phyloP scores from a whole-genome alignment of 2,797 vertebrate genomes.

The Typhlichthys subterraneus region DNA sequence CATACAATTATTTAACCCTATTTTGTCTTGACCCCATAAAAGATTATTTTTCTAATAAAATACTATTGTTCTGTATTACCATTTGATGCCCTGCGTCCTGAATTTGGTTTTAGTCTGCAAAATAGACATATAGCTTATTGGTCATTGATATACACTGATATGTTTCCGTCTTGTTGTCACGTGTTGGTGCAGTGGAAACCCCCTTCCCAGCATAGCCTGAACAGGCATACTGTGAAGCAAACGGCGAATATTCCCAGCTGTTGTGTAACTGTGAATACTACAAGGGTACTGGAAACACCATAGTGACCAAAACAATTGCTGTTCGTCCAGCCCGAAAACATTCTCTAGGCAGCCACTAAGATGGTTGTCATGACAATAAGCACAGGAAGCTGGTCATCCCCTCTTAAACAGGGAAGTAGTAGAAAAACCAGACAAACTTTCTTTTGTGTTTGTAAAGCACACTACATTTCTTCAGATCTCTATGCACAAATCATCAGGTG shows the following conservation, averaged over 20 bases:
- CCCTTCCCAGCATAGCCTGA: conserved; percentile 70
- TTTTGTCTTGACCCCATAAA: conserved; percentile 31
- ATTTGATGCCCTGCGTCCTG: conserved; percentile 21
- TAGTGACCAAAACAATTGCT: conserved; percentile 18
- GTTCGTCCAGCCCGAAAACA: conserved; percentile 29
- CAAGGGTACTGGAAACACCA: conserved; percentile 29
- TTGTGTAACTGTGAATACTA: conserved; percentile 55
- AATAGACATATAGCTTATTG: conserved; percentile 35
- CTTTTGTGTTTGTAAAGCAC: conserved; percentile 5
- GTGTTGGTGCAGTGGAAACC: conserved; percentile 69
- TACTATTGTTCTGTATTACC: conserved; percentile 35
- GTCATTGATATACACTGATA: conserved; percentile 49
- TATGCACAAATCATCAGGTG: too few species aligned
- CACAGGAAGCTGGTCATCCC: conserved; percentile 74
- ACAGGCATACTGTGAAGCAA: conserved; percentile 69
- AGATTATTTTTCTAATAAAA: conserved; percentile 79
- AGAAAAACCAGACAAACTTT: conserved; percentile 32
- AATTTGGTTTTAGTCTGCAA: conserved; percentile 25
- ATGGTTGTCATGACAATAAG: conserved; percentile 60
- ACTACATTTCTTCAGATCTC: neutral
- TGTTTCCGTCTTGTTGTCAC: conserved; percentile 46
- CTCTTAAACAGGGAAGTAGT: conserved; percentile 60
- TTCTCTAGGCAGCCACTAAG: conserved; percentile 28
- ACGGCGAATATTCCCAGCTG: conserved; percentile 75
- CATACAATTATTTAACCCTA: neutral